Evolutionary conservation across 2,113 vertebrate species (phyloP).

Genomic region (Natator depressus): DNA sequence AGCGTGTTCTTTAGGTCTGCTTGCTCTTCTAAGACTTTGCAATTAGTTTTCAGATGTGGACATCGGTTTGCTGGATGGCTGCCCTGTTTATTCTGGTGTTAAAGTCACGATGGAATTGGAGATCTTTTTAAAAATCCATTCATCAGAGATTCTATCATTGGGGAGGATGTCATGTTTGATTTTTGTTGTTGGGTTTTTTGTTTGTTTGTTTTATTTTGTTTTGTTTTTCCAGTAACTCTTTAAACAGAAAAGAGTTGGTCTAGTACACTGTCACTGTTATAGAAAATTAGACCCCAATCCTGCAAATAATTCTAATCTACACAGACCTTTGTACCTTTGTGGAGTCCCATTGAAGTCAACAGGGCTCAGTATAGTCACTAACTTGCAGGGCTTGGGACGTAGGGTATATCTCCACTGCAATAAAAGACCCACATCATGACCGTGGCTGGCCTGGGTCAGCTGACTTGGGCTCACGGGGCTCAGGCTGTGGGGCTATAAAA

Average conservation of each 20-base stretch:
- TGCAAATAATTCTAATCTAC: neutral
- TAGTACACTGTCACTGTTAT: neutral
- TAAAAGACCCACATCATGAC: neutral
- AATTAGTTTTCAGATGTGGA: neutral
- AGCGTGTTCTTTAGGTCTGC: neutral
- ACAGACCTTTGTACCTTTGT: neutral
- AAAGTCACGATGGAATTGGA: neutral
- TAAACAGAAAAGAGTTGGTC: neutral
- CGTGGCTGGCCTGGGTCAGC: neutral
- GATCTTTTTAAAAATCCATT: neutral
- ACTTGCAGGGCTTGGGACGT: neutral
- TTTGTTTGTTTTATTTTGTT: neutral
- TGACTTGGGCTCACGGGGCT: neutral
- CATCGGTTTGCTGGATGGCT: neutral
- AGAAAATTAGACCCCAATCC: neutral
- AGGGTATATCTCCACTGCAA: neutral
- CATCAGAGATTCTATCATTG: neutral
- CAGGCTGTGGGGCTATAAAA: neutral
- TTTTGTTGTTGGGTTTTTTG: neutral
- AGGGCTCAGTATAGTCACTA: neutral
- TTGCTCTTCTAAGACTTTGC: neutral
- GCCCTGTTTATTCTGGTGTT: neutral
- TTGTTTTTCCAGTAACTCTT: neutral
- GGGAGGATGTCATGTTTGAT: neutral
- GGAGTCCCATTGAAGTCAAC: neutral